phyloP scores from a whole-genome alignment of 1,140 invertebrate species.

The Asobara japonica region DNA sequence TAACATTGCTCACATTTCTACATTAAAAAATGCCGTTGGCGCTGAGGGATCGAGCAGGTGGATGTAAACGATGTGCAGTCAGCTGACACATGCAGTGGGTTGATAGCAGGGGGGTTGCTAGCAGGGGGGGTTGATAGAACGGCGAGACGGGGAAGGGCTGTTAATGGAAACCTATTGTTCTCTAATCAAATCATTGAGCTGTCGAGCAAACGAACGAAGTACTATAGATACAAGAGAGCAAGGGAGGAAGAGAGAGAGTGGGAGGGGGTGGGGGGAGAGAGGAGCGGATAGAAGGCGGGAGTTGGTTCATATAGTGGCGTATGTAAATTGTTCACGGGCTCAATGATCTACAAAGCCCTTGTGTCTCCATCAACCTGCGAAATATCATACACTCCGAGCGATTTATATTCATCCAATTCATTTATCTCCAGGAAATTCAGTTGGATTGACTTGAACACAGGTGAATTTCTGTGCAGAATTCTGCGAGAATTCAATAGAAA shows the following conservation, averaged over 20 bases:
- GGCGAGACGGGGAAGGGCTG: slow-evolving; percentile 49
- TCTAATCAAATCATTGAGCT: slow-evolving; percentile 65
- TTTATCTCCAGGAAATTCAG: slow-evolving; percentile 8
- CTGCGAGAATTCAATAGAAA: no score
- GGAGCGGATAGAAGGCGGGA: no score
- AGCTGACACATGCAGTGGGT: slow-evolving; percentile 57
- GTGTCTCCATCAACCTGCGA: neutral
- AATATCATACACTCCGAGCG: neutral
- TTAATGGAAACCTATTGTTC: slow-evolving; percentile 67
- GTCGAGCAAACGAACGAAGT: slow-evolving; percentile 42
- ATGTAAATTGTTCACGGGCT: slow-evolving; percentile 28
- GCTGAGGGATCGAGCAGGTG: slow-evolving; percentile 28
- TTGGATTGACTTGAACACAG: neutral
- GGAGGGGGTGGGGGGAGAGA: slow-evolving; percentile 25
- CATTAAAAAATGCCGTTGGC: slow-evolving; percentile 33
- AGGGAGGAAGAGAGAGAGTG: slow-evolving; percentile 27
- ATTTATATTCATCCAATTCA: neutral
- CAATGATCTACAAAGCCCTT: slow-evolving; percentile 34
- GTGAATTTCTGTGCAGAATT: no score
- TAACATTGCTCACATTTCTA: no score
- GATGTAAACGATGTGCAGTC: slow-evolving; percentile 37
- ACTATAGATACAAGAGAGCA: slow-evolving; percentile 6
- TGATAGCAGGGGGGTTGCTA: slow-evolving; percentile 27
- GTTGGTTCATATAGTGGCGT: neutral
- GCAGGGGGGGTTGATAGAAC: slow-evolving; percentile 35